These are phyloP conservation scores for Pelagia noctiluca DNA, from an alignment of 30 jellyfish, hydroid and myxozoan species.

Conservation along the genomic window DNA sequence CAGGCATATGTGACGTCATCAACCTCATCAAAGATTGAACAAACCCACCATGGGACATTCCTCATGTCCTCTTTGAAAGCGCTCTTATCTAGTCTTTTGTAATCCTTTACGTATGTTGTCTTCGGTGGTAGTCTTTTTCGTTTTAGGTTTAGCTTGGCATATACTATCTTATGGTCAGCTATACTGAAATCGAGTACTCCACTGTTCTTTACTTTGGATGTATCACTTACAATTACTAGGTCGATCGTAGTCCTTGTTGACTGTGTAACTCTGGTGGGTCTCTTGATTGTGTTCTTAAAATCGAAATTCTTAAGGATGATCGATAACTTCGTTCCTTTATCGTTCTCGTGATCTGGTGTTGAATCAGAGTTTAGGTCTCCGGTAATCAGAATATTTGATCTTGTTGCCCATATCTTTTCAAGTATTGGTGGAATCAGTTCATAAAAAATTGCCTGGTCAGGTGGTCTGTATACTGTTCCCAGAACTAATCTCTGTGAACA, in stretches of 20 bases:
- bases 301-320: too few relatives aligned
- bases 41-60: slow-evolving; percentile 9
- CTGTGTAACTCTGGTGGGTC: background rate
- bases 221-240: slow-evolving; percentile 9
- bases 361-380: too few relatives aligned
- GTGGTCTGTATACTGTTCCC: too few relatives aligned
- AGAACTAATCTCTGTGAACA: too few relatives aligned
- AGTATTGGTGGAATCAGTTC: too few relatives aligned
- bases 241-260: background rate
- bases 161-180: slow-evolving; percentile 26
- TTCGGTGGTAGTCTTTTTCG: background rate
- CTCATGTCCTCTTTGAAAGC: background rate
- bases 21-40: slow-evolving; percentile 30
- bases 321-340: too few relatives aligned
- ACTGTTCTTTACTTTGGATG: slow-evolving; percentile 15
- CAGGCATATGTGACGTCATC: slow-evolving; percentile 21
- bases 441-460: too few relatives aligned
- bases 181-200: slow-evolving; percentile 39
- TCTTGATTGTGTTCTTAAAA: background rate
- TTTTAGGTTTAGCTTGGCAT: background rate
- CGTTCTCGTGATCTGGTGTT: too few relatives aligned
- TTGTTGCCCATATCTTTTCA: too few relatives aligned
- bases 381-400: too few relatives aligned
- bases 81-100: background rate
- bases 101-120: background rate